Conservation (phyloP, 1,140 invertebrate species). For the Orchesella cincta region DNA sequence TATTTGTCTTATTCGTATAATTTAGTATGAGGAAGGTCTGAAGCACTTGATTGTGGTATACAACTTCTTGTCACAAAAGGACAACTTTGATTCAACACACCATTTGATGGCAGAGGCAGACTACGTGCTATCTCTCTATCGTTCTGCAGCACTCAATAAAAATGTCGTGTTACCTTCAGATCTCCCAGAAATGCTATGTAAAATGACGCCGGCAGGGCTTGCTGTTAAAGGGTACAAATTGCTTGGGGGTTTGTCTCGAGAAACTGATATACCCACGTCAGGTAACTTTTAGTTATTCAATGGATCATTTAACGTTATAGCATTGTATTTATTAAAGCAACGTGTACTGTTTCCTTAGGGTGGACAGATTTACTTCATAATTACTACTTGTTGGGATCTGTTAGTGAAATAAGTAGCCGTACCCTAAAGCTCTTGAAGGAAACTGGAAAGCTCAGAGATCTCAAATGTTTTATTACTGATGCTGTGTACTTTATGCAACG, state of each 20-base stretch:
- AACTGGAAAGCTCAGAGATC: constrained; percentile 16
- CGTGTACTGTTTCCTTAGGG: not conserved
- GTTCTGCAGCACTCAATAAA: not conserved
- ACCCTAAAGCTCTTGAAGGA: constrained; percentile 7
- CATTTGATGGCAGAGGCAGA: constrained; percentile 25
- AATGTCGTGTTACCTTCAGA: not conserved
- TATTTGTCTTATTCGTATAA: too few relatives aligned
- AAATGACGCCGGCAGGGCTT: constrained; percentile 23
- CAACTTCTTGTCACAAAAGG: not conserved
- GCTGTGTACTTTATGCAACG: not conserved
- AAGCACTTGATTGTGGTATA: not conserved
- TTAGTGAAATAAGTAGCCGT: not conserved
- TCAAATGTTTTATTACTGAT: constrained; percentile 21
- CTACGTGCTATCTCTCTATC: constrained; percentile 6
- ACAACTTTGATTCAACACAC: constrained; percentile 26
- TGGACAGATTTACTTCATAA: constrained; percentile 31
- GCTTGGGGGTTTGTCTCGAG: not conserved
- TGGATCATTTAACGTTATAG: too few relatives aligned
- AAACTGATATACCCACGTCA: not conserved
- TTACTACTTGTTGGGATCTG: constrained; percentile 8
- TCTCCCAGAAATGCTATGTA: not conserved
- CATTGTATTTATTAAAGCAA: too few relatives aligned
- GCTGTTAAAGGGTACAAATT: constrained; percentile 11
- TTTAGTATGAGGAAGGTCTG: constrained; percentile 15
- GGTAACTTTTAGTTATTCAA: not conserved